These are phyloP conservation scores for Stichodactyla mertensii DNA, from an alignment of 64 coral and sea anemone species.

Conservation along the genomic window DNA sequence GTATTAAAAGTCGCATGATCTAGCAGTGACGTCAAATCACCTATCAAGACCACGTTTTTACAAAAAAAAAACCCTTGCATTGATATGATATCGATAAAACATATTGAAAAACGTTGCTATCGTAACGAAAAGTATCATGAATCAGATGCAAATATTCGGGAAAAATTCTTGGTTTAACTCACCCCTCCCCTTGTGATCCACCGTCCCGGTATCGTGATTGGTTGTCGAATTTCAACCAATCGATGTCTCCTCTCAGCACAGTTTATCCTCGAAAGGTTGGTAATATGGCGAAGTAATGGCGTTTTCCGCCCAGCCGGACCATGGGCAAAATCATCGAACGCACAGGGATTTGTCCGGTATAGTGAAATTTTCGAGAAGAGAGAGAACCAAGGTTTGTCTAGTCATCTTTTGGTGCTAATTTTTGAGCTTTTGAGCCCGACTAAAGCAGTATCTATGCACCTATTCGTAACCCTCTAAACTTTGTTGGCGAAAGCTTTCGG, in stretches of 20 bases:
- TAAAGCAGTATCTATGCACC: neutral
- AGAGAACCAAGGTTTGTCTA: conserved; percentile 60
- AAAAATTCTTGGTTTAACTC: neutral
- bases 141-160: neutral
- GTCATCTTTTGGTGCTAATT: neutral
- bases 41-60: no score
- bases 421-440: neutral
- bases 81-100: neutral
- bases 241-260: conserved; percentile 59
- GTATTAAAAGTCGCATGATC: no score
- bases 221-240: conserved; percentile 81
- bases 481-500: conserved; percentile 1
- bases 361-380: conserved; percentile 63
- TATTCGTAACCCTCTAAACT: conserved; percentile 12
- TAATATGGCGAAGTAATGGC: conserved; percentile 99
- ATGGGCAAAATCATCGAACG: conserved; percentile 93
- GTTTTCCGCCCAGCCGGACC: conserved; percentile 99
- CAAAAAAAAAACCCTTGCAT: neutral
- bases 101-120: neutral
- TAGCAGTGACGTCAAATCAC: no score
- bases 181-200: conserved; percentile 60
- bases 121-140: neutral
- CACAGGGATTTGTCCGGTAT: conserved; percentile 75
- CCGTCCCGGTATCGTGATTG: conserved; percentile 50
- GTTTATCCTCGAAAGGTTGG: conserved; percentile 56